phyloP scores from a whole-genome alignment of 1,140 invertebrate genomes.

The Nixonia krombeini region DNA sequence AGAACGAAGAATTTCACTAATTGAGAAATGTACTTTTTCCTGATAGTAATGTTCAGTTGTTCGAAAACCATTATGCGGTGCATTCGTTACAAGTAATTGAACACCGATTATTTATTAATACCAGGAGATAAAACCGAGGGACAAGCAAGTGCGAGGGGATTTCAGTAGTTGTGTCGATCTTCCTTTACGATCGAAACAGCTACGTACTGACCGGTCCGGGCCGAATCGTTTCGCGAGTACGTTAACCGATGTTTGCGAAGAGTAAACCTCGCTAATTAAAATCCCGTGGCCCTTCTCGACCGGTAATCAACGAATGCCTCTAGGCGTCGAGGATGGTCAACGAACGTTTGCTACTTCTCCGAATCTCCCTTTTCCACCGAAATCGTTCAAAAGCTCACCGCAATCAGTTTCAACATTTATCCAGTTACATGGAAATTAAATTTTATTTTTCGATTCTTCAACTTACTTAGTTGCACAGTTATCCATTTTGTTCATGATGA shows the following conservation, averaged over 20 bases:
- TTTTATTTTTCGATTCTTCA: conserved; percentile 43
- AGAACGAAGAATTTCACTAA: too few species aligned
- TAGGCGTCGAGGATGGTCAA: conserved; percentile 64
- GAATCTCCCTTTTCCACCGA: conserved; percentile 37
- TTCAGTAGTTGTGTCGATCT: conserved; percentile 35
- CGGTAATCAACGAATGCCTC: conserved; percentile 68
- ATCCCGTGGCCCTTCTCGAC: conserved; percentile 61
- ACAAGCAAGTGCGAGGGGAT: conserved; percentile 23
- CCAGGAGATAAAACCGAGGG: conserved; percentile 22
- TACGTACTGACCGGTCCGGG: conserved; percentile 22
- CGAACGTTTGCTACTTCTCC: conserved; percentile 47
- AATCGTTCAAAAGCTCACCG: conserved; percentile 50
- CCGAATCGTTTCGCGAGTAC: conserved; percentile 38
- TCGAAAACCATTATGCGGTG: too few species aligned
- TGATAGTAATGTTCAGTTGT: too few species aligned
- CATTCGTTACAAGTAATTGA: too few species aligned
- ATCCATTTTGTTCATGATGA: conserved; percentile 37
- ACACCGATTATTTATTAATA: too few species aligned
- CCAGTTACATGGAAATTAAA: conserved; percentile 40
- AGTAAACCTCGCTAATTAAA: conserved; percentile 71
- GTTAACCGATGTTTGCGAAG: conserved; percentile 62
- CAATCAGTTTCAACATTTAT: conserved; percentile 51
- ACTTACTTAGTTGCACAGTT: conserved; percentile 42
- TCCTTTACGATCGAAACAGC: conserved; percentile 34
- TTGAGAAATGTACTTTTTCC: too few species aligned